Evolutionary conservation across 1,140 invertebrate genomes (phyloP), one percentile per base, ranked within the genome.

Genomic region (Anastrepha obliqua): DNA sequence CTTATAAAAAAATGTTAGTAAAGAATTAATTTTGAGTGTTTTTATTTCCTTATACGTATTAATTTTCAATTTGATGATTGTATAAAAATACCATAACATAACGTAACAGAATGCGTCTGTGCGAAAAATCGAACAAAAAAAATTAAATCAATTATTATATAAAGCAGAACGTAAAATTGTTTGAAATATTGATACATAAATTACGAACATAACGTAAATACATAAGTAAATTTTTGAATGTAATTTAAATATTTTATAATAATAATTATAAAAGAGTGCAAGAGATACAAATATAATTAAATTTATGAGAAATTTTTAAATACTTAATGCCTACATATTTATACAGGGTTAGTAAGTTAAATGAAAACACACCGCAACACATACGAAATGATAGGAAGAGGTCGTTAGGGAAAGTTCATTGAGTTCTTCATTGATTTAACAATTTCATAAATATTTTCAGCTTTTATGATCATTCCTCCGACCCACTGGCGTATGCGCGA

Each of bases 241-340:
- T 74, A 74, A 44, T 44, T 74, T 74, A 74, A 74, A 74, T 74
- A 74, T 74, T 74, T 74, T 74, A 74, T 74, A 74, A 74, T 74
- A 47, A 47, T 42, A 74, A 74, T 44, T 44, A 74, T 44, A 74
- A 44, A 74, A 44, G 67, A 74, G 67, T 74, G 67, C 11, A 74
- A 74, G 67, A 42, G 67, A 74, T 17, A 74, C 39, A 74, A 74
- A 74, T 74, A 74, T 74, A 74, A 74, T 42, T 74, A 74, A 9
- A 74, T 74, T 74, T 74, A 44, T 74, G 67, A 74, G 67, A 74
- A 74, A 74, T 74, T 74, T 74, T 42, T 42, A 74, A 13, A 74
- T 44, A 67, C 67, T 74, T 39, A 11, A 20, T 70, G 39, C 65
- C 13, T 70, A 74, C 42, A 15, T 74, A 74, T 44, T 2, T 44